Evolutionary conservation across 1,140 invertebrate genomes (phyloP), one percentile per base, ranked within the genome.

Genomic region (Drosophila ogumai): DNA sequence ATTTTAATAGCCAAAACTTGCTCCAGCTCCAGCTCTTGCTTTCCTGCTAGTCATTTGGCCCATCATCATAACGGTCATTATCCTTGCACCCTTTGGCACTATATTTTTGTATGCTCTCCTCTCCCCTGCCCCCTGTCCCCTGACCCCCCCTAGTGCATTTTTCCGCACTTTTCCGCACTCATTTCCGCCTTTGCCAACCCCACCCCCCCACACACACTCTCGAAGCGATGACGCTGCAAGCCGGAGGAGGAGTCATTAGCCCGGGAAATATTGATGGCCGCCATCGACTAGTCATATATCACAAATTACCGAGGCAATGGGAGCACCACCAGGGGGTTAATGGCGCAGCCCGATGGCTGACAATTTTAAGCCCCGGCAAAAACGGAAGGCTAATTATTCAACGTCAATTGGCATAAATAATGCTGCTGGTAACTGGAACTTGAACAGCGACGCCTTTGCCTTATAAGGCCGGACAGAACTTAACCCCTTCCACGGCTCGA

Each of bases 401-500:
- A 88, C 81, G 85, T 88, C 85, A 85, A 77, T 90, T 85, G 85
- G 61, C 77, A 90, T 88, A 81, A 88, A 90, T 88, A 90, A 84
- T 90, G 85, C 73, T 78, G 59, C 44, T 55, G 34, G 25, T 65
- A 78, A 58, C 47, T 54, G 32, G 25, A 46, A 75, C 55, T 40
- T 38, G 34, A 46, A 73, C 69, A 73, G 50, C 69, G 67, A 72
- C 50, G 52, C 54, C 66, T 47, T 50, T 32, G 25, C 49, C 19
- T 49, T 43, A 15, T 49, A 72, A 49, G 52, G 31, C 65, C 36
- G 67, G 40, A 71, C 40, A 43, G 63, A n/a, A 55, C 25, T 67
- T 71, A 55, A 31, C 38, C 36, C 31, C 10, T 10, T 1, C 6
- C 8, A 2, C 13, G 6, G 5, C 57, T 3, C 17, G n/a, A n/a